Percentiles rank a stretch among this genome's conserved stretches.
Evolutionary conservation across 2,113 vertebrate genomes (phyloP).

Genomic region (Phalacrocorax pelagicus): DNA sequence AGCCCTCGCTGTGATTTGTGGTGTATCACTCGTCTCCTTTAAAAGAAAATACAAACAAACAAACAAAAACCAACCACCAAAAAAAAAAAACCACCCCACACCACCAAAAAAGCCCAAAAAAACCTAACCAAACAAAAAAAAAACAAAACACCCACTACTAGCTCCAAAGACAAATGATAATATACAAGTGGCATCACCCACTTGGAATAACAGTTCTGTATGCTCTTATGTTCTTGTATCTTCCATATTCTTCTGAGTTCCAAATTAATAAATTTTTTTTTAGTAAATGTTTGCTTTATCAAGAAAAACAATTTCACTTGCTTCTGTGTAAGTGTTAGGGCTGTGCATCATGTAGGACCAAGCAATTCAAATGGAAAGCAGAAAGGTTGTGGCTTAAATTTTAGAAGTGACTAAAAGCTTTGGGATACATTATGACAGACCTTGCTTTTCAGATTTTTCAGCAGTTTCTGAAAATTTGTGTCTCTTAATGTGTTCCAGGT

Average conservation of each 20-base stretch:
- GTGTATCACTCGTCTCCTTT: background rate
- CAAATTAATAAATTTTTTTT: background rate
- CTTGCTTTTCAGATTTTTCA: background rate
- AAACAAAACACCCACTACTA: background rate
- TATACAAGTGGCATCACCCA: background rate
- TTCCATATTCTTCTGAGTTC: background rate
- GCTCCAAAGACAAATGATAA: background rate
- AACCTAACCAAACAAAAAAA: background rate
- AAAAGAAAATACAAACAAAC: background rate
- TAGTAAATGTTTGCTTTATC: background rate
- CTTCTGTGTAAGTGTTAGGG: background rate
- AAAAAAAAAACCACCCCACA: too few relatives aligned
- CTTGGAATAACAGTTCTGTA: background rate
- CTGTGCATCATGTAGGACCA: background rate
- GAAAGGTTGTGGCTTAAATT: background rate
- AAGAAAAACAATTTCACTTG: background rate
- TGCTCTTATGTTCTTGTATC: background rate
- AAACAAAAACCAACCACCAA: too few relatives aligned
- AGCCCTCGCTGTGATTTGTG: background rate
- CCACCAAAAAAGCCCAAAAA: too few relatives aligned
- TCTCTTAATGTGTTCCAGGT: background rate
- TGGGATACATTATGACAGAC: background rate
- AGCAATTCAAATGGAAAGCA: background rate
- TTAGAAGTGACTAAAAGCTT: background rate
- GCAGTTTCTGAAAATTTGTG: slow-evolving; percentile 6